Evolutionary conservation across 2,888 invertebrate genomes (phyloP), one percentile per base, ranked within the genome.

Genomic region (Microctonus brassicae): DNA sequence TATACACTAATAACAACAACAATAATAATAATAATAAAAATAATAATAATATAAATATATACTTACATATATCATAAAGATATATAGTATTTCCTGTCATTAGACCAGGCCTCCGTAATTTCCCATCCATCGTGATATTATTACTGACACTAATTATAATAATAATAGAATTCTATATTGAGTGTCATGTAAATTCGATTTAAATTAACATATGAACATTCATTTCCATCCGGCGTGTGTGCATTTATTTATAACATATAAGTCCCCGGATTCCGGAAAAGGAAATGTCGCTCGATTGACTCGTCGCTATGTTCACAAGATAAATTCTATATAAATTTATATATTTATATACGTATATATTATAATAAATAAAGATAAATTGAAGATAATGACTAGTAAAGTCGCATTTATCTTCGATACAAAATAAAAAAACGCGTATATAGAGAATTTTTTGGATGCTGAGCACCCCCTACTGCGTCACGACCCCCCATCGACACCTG

Each of bases 201-300:
- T 17, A 55, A 73, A 81, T 80, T 81, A 79, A 73, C 84, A 84
- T 84, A 83, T 83, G 83, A 84, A 84, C 83, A 83, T 83, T 83
- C 80, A 83, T 83, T 80, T 73, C 78, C 79, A 80, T 82, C 82
- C 81, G 81, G 80, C 78, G 70, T 61, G 33, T 22, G 42, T 60
- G 34, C 58, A 17, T 65, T 29, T 55, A 17, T 64, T 20, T 47
- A 47, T 47, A 47, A 17, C 26, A 65, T 64, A 72, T 73, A 61
- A 26, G 52, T 65, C 66, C 55, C 68, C 47, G 65, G 42, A 60
- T 68, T 64, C 62, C 70, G 74, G 75, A 78, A 78, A 65, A 76
- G 73, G 70, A 68, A 70, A 73, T 63, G 69, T 63, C 26, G 70
- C 57, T 69, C 70, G 69, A 73, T 76, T 72, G 73, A 71, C 73